phyloP scores from a whole-genome alignment of 2,888 invertebrate genomes.

The Coelinius sp. region DNA sequence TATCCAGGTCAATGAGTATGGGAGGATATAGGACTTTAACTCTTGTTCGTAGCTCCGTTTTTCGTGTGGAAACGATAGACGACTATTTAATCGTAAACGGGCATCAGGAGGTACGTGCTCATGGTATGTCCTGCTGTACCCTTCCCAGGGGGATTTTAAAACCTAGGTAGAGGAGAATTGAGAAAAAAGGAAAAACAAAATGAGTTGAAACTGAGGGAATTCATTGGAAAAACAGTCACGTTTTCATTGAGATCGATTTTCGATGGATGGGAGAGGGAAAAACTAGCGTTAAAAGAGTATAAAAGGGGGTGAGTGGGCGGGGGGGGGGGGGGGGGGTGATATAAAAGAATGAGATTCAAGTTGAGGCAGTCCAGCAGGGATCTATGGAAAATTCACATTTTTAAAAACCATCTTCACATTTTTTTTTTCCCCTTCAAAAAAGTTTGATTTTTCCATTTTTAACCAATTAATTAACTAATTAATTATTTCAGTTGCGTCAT shows the following conservation, averaged over 20 bases:
- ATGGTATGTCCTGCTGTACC: background rate
- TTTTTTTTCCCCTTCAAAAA: too few relatives aligned
- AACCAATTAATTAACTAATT: too few relatives aligned
- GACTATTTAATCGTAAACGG: constrained; percentile 38
- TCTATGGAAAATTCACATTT: background rate
- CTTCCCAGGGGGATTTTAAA: background rate
- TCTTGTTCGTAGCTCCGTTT: constrained; percentile 3
- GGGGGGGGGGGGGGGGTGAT: background rate
- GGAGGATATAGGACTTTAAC: constrained; percentile 20
- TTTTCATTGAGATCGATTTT: constrained; percentile 36
- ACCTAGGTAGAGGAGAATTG: background rate
- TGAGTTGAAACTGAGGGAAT: background rate
- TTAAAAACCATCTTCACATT: background rate
- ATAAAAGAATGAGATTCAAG: background rate
- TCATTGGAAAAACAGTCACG: constrained; percentile 39
- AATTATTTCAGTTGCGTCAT: too few relatives aligned
- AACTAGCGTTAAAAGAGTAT: constrained; percentile 2
- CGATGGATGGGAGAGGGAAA: background rate
- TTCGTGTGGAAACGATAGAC: constrained; percentile 27
- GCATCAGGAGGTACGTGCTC: constrained; percentile 31
- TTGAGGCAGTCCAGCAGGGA: background rate
- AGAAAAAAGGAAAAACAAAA: background rate
- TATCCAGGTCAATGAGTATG: constrained; percentile 12
- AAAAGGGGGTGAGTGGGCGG: background rate
- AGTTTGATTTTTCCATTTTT: background rate